phyloP scores from a whole-genome alignment of 2,888 invertebrate genomes.

The Orthonychiurus folsomi region DNA sequence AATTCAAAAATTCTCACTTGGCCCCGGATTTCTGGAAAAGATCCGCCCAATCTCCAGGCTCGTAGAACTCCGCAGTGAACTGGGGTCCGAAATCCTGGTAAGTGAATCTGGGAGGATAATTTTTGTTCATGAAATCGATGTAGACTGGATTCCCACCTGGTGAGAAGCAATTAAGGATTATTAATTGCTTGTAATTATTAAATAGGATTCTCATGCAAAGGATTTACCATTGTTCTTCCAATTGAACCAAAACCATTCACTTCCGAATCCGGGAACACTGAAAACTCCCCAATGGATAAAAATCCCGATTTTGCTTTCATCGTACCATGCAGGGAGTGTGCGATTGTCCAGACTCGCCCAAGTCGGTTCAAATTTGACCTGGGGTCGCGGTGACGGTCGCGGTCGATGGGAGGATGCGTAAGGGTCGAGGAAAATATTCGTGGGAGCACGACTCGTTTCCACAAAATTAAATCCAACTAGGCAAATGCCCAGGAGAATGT shows the following conservation, averaged over 20 bases:
- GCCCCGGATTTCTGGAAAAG: slow-evolving; percentile 78
- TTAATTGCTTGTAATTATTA: no score
- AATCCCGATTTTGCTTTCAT: slow-evolving; percentile 80
- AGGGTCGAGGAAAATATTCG: no score
- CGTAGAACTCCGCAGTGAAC: slow-evolving; percentile 82
- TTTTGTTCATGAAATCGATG: slow-evolving; percentile 62
- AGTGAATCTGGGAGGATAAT: slow-evolving; percentile 72
- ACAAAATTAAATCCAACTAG: no score
- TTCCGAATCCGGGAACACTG: slow-evolving; percentile 65
- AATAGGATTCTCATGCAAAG: no score
- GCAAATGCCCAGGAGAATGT: no score
- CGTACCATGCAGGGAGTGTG: slow-evolving; percentile 79
- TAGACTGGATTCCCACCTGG: not conserved
- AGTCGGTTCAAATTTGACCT: slow-evolving; percentile 52
- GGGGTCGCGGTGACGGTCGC: no score
- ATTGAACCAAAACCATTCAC: slow-evolving; percentile 86
- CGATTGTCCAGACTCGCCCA: slow-evolving; percentile 79
- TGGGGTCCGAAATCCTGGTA: slow-evolving; percentile 86
- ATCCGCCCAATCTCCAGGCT: slow-evolving; percentile 73
- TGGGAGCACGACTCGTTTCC: no score
- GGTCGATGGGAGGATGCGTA: no score
- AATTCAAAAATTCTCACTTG: not conserved
- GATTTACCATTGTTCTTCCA: slow-evolving; percentile 49
- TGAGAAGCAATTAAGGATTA: no score
- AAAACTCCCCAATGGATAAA: slow-evolving; percentile 85